Evolutionary conservation across 1,140 invertebrate species (phyloP).

Genomic region (Camponotus floridanus): DNA sequence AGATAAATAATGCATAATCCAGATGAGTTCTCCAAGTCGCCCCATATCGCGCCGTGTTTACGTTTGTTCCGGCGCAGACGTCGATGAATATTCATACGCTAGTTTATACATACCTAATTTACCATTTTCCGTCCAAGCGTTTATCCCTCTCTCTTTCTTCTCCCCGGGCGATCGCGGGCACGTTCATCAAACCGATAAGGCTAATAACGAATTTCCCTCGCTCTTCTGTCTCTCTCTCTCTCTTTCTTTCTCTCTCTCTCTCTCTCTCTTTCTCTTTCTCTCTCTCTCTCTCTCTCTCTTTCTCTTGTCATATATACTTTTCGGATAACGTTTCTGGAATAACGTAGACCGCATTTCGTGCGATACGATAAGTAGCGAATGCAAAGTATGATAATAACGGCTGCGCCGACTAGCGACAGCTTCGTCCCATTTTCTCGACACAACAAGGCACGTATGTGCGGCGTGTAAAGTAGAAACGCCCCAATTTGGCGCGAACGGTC

Average conservation of each 20-base stretch:
- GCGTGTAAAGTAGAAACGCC: conserved; percentile 52
- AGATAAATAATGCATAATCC: conserved; percentile 63
- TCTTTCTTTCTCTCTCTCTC: not conserved
- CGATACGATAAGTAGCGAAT: conserved; percentile 10
- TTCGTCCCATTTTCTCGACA: conserved; percentile 43
- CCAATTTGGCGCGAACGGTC: conserved; percentile 53
- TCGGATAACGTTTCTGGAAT: not conserved
- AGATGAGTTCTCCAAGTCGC: conserved; percentile 44
- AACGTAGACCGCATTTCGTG: conserved; percentile 17
- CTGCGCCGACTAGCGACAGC: conserved; percentile 10
- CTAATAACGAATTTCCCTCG: conserved; percentile 35
- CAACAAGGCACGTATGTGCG: not conserved
- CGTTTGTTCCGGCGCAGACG: conserved; percentile 57
- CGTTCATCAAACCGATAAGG: conserved; percentile 47
- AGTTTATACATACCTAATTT: conserved; percentile 63
- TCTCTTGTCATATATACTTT: not conserved
- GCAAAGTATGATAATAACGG: not conserved
- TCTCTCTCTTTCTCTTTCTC: not conserved
- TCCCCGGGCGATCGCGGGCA: conserved; percentile 1
- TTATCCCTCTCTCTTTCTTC: conserved; percentile 48
- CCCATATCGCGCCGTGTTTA: conserved; percentile 60
- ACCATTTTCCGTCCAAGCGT: conserved; percentile 68
- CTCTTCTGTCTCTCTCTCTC: not conserved
- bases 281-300: conserved; percentile 15
- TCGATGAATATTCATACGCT: conserved; percentile 61